Evolutionary conservation across 2,797 vertebrate genomes (phyloP).

Genomic region (Myotis myotis): DNA sequence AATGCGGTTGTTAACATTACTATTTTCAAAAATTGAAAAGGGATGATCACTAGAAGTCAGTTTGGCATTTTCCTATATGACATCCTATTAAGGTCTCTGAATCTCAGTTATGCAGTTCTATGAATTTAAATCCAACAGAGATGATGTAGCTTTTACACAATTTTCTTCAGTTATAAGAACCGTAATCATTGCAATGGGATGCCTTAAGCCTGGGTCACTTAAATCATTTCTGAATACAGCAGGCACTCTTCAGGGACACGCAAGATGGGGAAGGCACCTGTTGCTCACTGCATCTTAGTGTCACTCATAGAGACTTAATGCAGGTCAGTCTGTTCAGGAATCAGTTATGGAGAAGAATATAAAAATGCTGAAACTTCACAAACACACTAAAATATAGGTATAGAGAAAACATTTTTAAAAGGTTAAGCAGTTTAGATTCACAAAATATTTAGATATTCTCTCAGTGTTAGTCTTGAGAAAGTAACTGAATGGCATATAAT

Average conservation of each 20-base stretch:
- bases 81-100: conserved; percentile 69
- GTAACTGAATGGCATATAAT: not conserved
- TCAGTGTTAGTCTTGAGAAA: not conserved
- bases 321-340: conserved; percentile 59
- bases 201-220: conserved; percentile 77
- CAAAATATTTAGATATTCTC: conserved; percentile 40
- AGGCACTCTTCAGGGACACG: conserved; percentile 74
- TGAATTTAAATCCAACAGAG: conserved; percentile 80
- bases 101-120: conserved; percentile 75
- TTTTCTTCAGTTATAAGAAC: conserved; percentile 81
- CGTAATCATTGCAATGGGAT: conserved; percentile 78
- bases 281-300: conserved; percentile 70
- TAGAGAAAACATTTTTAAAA: conserved; percentile 54
- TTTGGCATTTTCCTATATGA: conserved; percentile 76
- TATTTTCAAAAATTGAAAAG: conserved; percentile 73
- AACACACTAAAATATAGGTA: not conserved
- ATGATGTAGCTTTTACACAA: conserved; percentile 79
- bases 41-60: conserved; percentile 51
- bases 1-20: conserved; percentile 61
- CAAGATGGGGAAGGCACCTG: conserved; percentile 75
- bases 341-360: not conserved
- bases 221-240: conserved; percentile 80
- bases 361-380: conserved; percentile 37
- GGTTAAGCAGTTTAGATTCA: conserved; percentile 20
- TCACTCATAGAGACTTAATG: conserved; percentile 53